Conservation (phyloP, 2,113 vertebrate genomes). For the Hippocampus zosterae region DNA sequence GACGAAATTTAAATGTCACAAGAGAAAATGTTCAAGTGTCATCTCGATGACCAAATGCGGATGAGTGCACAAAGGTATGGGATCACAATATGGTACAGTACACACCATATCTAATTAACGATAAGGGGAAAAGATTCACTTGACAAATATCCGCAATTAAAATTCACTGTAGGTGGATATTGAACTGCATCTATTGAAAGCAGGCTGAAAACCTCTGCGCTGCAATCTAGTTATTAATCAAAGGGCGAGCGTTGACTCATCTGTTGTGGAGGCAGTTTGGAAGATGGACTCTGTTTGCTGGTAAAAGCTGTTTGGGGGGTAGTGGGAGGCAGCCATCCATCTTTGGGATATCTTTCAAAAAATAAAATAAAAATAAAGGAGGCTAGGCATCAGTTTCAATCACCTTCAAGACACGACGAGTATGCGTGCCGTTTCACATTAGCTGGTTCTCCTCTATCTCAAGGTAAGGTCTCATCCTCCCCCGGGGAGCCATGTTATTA, state of each 20-base stretch:
- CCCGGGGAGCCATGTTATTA: slow-evolving; percentile 66
- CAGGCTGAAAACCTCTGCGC: slow-evolving; percentile 26
- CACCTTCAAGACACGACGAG: slow-evolving; percentile 66
- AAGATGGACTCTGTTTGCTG: slow-evolving; percentile 78
- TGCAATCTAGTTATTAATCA: slow-evolving; percentile 73
- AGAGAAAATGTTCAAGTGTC: neutral
- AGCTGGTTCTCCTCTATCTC: slow-evolving; percentile 46
- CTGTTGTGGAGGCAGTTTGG: slow-evolving; percentile 69
- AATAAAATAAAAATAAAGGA: slow-evolving; percentile 49
- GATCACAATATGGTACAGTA: neutral
- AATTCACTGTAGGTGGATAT: slow-evolving; percentile 7
- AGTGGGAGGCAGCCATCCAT: slow-evolving; percentile 74
- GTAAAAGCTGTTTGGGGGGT: slow-evolving; percentile 66
- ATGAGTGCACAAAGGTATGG: slow-evolving; percentile 9
- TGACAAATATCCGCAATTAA: slow-evolving; percentile 14
- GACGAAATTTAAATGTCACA: slow-evolving; percentile 2
- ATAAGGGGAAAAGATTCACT: neutral
- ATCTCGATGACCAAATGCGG: slow-evolving; percentile 2
- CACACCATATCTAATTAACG: slow-evolving; percentile 2
- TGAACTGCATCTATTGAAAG: slow-evolving; percentile 27
- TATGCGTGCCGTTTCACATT: slow-evolving; percentile 58
- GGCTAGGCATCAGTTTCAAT: slow-evolving; percentile 71
- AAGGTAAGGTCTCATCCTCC: slow-evolving; percentile 70
- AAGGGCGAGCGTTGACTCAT: slow-evolving; percentile 65
- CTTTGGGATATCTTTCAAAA: slow-evolving; percentile 70